Evolutionary conservation across 2,113 vertebrate species (phyloP), one percentile per base, ranked within the genome.

Genomic region (Monopterus albus): DNA sequence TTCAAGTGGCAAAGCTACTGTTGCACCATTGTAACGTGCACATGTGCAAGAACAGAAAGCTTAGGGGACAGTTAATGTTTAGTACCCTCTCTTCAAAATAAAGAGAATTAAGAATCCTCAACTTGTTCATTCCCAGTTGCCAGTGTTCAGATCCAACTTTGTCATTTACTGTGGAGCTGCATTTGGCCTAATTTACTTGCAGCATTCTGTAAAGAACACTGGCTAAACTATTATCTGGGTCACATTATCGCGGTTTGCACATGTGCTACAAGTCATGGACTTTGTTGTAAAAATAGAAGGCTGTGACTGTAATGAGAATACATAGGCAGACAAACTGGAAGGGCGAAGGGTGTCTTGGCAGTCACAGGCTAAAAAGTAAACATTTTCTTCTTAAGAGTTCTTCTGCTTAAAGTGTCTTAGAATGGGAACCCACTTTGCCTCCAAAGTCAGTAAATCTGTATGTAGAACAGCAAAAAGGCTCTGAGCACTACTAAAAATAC

Each of bases 221-320:
- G 64, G 60, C 60, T 71, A 26, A 75, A 63, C 39, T 26, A 13
- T 63, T 75, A 84, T 84, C 72, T 85, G 66, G 83, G 86, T 88
- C 84, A 82, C 49, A 53, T 76, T 86, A 86, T 82, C 71, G 23
- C 73, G 71, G 73, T 79, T 86, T 76, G 78, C 81, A 78, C 57
- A 72, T 45, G 79, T 60, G 75, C 69, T 57, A 67, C 46, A 71
- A 75, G 65, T 62, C 28, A 14, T 17, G 49, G 62, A 75, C 51
- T 75, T 53, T 52, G 70, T 74, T 78, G 62, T 75, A 78, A 82
- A 85, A 80, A 85, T 81, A 84, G 69, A 40, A 36, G 18, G 29
- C 62, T 42, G 64, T 71, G 81, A 84, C 71, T 76, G 85, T 77
- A 83, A 77, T 39, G 26, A 72, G 73, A 59, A 63, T 63, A 81